phyloP scores from a whole-genome alignment of 2,797 vertebrate species.

The Rhyacichthys aspro region DNA sequence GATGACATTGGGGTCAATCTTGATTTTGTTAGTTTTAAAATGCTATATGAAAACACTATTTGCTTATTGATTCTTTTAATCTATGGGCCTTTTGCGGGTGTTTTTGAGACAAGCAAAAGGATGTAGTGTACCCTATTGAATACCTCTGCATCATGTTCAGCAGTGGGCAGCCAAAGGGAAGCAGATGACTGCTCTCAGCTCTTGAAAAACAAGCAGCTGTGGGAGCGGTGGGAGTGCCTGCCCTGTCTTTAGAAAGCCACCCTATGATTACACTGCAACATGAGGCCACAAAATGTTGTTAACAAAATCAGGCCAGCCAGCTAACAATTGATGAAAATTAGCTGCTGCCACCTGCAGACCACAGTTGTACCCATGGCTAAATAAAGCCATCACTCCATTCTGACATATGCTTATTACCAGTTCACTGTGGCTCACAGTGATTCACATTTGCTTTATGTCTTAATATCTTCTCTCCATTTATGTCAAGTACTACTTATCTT shows the following conservation, averaged over 20 bases:
- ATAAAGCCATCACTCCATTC: neutral
- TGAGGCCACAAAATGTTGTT: constrained; percentile 33
- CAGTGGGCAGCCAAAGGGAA: constrained; percentile 55
- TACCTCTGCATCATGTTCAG: constrained; percentile 54
- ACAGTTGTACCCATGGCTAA: constrained; percentile 2
- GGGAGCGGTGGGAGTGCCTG: constrained; percentile 55
- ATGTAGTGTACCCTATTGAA: constrained; percentile 29
- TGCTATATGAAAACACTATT: no score
- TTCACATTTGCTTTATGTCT: no score
- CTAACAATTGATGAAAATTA: constrained; percentile 53
- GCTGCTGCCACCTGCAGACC: constrained; percentile 29
- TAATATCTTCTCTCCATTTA: no score
- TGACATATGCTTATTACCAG: neutral
- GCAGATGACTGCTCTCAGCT: constrained; percentile 50
- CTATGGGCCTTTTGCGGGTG: no score
- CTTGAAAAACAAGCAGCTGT: constrained; percentile 67
- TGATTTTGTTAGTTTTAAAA: no score
- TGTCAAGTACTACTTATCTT: no score
- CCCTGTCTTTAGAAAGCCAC: constrained; percentile 57
- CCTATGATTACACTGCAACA: constrained; percentile 66
- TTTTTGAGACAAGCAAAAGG: neutral
- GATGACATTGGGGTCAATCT: no score
- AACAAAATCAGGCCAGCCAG: constrained; percentile 37
- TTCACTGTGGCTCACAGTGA: neutral
- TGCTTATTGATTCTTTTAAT: no score